These are phyloP conservation scores for Oreotrochilus melanogaster DNA, from an alignment of 2,113 vertebrate species.

Conservation along the genomic window DNA sequence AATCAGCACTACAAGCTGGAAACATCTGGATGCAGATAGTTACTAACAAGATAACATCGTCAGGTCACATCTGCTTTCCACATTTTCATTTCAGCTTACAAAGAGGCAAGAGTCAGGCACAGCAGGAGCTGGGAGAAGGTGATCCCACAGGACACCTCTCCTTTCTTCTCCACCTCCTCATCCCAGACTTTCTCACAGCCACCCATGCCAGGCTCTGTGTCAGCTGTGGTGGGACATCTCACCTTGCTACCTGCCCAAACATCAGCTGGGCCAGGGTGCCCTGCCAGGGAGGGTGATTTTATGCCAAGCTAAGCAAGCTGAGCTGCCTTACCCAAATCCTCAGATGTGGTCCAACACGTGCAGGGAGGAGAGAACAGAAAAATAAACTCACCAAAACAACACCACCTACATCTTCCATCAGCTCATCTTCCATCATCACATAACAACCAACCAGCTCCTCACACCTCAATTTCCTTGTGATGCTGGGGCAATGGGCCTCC, in stretches of 20 bases:
- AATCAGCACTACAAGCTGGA: constrained; percentile 52
- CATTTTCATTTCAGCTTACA: neutral
- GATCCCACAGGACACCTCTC: neutral
- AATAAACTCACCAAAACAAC: neutral
- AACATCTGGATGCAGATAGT: constrained; percentile 45
- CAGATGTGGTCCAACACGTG: neutral
- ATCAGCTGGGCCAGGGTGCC: accelerated
- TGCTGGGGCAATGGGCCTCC: accelerated
- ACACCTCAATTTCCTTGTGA: accelerated
- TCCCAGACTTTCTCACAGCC: neutral
- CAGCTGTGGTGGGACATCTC: neutral
- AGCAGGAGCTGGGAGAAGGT: accelerated
- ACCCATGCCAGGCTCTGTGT: neutral
- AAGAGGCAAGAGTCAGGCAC: neutral
- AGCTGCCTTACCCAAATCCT: neutral
- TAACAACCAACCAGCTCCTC: neutral
- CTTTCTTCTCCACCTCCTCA: neutral
- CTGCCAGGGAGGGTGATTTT: accelerated
- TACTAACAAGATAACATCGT: neutral
- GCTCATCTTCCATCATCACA: neutral
- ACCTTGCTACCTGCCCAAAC: neutral
- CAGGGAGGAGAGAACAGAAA: neutral
- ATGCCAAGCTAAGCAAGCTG: neutral
- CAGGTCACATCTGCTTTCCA: constrained; percentile 52
- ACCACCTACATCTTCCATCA: neutral